phyloP scores from a whole-genome alignment of 2,888 invertebrate genomes.

The Phyllotreta striolata region DNA sequence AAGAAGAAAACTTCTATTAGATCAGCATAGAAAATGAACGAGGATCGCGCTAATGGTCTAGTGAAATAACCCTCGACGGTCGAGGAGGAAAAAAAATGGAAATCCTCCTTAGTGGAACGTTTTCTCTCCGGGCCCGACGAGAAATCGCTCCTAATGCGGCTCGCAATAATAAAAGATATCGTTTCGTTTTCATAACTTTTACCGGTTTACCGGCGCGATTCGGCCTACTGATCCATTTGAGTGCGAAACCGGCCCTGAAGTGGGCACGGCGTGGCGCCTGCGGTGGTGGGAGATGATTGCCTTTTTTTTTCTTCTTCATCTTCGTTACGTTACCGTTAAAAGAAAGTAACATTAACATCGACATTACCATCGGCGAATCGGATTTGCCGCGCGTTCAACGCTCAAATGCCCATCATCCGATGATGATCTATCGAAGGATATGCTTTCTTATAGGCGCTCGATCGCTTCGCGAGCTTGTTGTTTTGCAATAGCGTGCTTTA shows the following conservation, averaged over 20 bases:
- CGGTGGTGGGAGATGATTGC: constrained; percentile 22
- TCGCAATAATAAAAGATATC: constrained; percentile 11
- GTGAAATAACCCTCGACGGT: no score
- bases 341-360: constrained; percentile 27
- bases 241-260: constrained; percentile 19
- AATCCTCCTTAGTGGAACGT: constrained; percentile 29
- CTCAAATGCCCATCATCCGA: no score
- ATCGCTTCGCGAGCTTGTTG: no score
- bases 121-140: constrained; percentile 27
- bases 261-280: constrained; percentile 27
- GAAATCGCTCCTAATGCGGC: constrained; percentile 31
- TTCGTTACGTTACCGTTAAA: constrained; percentile 25
- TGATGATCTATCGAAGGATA: no score
- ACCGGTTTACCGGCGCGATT: constrained; percentile 22
- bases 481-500: no score
- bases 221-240: constrained; percentile 25
- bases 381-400: neutral
- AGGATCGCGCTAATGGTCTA: no score
- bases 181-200: constrained; percentile 31
- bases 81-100: constrained; percentile 8
- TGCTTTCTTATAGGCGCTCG: no score
- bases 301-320: constrained; percentile 6
- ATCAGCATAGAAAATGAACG: no score
- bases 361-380: neutral
- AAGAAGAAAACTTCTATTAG: no score